Evolutionary conservation across 2,113 vertebrate species (phyloP), one percentile per base, ranked within the genome.

Genomic region (Labrus mixtus): DNA sequence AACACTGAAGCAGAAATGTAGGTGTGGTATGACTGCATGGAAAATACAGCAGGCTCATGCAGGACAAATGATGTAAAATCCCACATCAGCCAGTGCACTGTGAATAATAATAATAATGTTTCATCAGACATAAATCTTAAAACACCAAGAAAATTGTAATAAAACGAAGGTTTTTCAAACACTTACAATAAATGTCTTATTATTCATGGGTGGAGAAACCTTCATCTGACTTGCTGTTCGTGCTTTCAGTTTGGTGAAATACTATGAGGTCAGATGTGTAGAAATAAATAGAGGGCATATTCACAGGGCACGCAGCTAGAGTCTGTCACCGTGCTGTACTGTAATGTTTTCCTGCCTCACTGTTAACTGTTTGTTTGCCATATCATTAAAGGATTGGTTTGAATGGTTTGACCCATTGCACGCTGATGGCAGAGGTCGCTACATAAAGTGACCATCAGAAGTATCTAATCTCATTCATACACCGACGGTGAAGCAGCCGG

Each of bases 21-120:
- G 51, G 53, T 72, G 37, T 62, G 29, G 29, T 50, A 51, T 51
- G 51, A 68, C 13, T 36, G 39, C 16, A 41, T 68, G 63, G 69
- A 62, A 67, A 73, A 48, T 51, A 59, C 62, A 59, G 4, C 1
- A 48, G 17, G 19, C n/a, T 15, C 6, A 25, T 3, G 9, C 15
- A 39, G 29, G 6, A 10, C 15, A n/a, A 12, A 48, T 51, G 10
- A 59, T 59, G 45, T 51, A 19, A 58, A 58, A 20, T 25, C 62
- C 12, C 29, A 8, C 23, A 20, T 12, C 13, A 56, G 37, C 7
- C 22, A 10, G 25, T 6, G 8, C 59, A 36, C 19, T 23, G 50
- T 36, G 15, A 8, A 56, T n/a, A n/a, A n/a, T n/a, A n/a, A n/a
- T n/a, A 56, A 4, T n/a, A 10, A 57, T 8, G 16, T 45, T 20